Evolutionary conservation across 1,140 invertebrate genomes (phyloP).

Genomic region (Galendromus occidentalis): DNA sequence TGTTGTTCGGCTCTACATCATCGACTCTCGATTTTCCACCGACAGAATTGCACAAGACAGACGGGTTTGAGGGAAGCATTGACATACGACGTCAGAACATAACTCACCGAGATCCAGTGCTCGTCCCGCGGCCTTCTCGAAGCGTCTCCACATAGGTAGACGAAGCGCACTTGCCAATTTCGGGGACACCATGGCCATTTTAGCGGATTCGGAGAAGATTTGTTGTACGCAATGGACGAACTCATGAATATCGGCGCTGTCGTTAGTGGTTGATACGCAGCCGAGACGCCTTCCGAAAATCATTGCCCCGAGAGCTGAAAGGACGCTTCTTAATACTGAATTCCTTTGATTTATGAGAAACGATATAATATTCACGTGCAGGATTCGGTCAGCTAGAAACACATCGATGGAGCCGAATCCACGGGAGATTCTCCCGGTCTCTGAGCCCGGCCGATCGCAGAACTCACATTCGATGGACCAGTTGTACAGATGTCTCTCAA

Average conservation of each 20-base stretch:
- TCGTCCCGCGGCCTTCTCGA: conserved; percentile 41
- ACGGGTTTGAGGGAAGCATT: too few relatives aligned
- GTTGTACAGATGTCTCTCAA: conserved; percentile 47
- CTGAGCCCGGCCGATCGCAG: too few relatives aligned
- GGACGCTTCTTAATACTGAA: neutral
- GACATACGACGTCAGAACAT: neutral
- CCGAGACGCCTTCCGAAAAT: conserved; percentile 37
- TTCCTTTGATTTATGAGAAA: conserved; percentile 6
- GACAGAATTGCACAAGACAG: too few relatives aligned
- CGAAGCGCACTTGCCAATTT: conserved; percentile 39
- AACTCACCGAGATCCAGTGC: conserved; percentile 34
- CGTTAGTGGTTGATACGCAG: conserved; percentile 20
- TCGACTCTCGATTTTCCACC: too few relatives aligned
- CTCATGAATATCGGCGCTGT: conserved; percentile 23
- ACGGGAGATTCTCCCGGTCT: too few relatives aligned
- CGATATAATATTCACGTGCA: too few relatives aligned
- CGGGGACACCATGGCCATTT: conserved; percentile 44
- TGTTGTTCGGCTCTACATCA: too few relatives aligned
- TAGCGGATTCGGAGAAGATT: conserved; percentile 48
- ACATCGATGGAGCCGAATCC: too few relatives aligned
- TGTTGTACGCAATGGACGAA: conserved; percentile 44
- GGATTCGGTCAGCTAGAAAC: too few relatives aligned
- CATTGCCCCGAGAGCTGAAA: conserved; percentile 43
- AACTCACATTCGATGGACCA: conserved; percentile 49
- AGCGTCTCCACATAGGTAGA: conserved; percentile 48